A percentile compares a stretch with the other conserved stretches of the same genome.
Conservation (phyloP, 2,888 invertebrate species). For the Electrophaes corylata region DNA sequence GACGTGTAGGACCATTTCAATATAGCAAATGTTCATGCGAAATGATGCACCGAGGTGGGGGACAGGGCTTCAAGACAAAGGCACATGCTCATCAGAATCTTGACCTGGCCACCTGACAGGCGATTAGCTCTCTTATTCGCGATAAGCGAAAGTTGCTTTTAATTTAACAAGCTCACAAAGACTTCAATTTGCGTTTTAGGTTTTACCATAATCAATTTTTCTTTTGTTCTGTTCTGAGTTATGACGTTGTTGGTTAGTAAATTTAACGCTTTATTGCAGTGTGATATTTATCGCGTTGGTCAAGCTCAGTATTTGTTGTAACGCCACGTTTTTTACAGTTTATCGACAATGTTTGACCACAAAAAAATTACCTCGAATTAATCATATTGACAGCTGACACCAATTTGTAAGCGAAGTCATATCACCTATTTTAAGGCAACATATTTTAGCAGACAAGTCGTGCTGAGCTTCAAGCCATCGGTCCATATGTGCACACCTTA, state of each 20-base stretch:
- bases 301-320: not conserved
- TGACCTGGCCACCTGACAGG: conserved; percentile 49
- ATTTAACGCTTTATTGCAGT: conserved; percentile 1
- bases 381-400: not conserved
- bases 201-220: conserved; percentile 49
- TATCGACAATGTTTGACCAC: not conserved
- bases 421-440: conserved; percentile 14
- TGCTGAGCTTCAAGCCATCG: conserved; percentile 48
- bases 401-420: conserved; percentile 20
- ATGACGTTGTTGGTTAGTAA: conserved; percentile 5
- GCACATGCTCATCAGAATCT: conserved; percentile 56
- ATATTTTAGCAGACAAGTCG: conserved; percentile 34
- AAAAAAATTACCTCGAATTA: not conserved
- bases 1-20: conserved; percentile 44
- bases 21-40: conserved; percentile 50
- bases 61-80: conserved; percentile 55
- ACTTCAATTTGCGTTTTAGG: conserved; percentile 43
- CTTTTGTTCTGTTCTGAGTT: conserved; percentile 10
- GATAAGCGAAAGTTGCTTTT: conserved; percentile 36
- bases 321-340: not conserved
- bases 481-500: conserved; percentile 66
- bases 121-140: conserved; percentile 37
- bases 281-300: not conserved
- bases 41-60: conserved; percentile 47
- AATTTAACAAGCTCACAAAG: conserved; percentile 20